A percentile compares a stretch with the other conserved stretches of the same genome.
Evolutionary conservation across 2,797 vertebrate genomes (phyloP).

Genomic region (Pterois miles): DNA sequence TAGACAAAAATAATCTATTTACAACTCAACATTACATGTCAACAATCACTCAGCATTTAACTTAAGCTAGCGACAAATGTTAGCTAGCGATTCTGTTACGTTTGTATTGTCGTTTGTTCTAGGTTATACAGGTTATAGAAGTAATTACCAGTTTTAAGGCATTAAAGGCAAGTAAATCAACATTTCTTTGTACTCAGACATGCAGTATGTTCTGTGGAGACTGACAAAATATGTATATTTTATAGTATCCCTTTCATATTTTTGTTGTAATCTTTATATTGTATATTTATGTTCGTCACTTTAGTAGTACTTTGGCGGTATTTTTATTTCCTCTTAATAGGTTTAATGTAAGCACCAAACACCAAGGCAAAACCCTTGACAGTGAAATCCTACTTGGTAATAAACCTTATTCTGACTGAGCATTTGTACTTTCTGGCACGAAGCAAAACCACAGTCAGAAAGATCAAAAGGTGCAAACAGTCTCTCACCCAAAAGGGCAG

Average conservation of each 20-base stretch:
- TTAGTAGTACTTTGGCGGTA: neutral
- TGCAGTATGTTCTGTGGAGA: neutral
- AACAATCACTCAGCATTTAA: neutral
- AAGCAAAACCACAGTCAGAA: constrained; percentile 5
- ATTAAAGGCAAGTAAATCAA: neutral
- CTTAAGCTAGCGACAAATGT: neutral
- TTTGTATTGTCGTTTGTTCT: neutral
- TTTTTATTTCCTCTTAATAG: neutral
- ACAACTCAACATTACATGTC: neutral
- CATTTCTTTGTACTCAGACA: neutral
- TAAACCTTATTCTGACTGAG: neutral
- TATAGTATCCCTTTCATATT: no score
- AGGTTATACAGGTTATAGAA: neutral
- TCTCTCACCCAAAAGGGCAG: neutral
- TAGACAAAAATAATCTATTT: neutral
- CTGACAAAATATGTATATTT: neutral
- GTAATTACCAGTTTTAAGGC: neutral
- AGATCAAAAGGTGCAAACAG: constrained; percentile 14
- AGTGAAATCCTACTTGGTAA: neutral
- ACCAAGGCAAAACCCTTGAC: no score
- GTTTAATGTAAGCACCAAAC: neutral
- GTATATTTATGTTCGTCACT: no score
- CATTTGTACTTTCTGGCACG: neutral
- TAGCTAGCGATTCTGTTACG: neutral
- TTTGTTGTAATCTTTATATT: no score